phyloP scores from a whole-genome alignment of 2,888 invertebrate genomes.

The Epinotia ramella region DNA sequence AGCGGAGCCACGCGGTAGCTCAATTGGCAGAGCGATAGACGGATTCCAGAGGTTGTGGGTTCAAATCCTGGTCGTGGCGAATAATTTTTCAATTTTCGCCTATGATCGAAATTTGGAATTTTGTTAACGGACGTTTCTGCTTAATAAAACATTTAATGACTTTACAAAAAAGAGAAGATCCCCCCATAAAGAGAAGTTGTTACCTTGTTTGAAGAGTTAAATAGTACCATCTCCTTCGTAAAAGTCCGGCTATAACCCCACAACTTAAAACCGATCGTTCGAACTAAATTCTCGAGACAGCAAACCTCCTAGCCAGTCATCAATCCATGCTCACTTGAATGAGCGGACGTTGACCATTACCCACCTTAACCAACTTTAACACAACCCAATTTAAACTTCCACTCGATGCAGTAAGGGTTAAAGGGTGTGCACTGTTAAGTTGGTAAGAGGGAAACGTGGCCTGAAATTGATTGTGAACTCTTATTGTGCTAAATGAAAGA shows the following conservation, averaged over 20 bases:
- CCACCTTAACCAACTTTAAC: constrained; percentile 52
- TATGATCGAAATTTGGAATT: no score
- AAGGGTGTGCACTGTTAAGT: constrained; percentile 49
- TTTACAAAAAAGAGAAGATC: no score
- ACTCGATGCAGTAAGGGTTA: constrained; percentile 48
- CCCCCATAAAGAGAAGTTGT: no score
- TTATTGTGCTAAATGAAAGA: constrained; percentile 82
- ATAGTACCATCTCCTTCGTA: no score
- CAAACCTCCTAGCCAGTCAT: constrained; percentile 75
- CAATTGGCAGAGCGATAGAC: no score
- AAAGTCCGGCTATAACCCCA: constrained; percentile 7
- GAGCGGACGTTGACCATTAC: constrained; percentile 75
- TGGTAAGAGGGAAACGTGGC: constrained; percentile 64
- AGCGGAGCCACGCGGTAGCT: no score
- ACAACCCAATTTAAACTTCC: constrained; percentile 54
- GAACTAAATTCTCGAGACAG: constrained; percentile 60
- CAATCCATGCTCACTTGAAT: constrained; percentile 82
- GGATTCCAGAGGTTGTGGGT: no score
- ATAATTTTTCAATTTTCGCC: no score
- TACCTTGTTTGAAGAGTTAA: no score
- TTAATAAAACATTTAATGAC: no score
- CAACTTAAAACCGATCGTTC: constrained; percentile 54
- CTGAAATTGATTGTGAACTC: constrained; percentile 81
- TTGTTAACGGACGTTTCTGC: no score
- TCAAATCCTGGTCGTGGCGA: no score